These are phyloP conservation scores for Parascotia fuliginaria DNA, from an alignment of 2,888 invertebrate genomes.

Conservation along the genomic window DNA sequence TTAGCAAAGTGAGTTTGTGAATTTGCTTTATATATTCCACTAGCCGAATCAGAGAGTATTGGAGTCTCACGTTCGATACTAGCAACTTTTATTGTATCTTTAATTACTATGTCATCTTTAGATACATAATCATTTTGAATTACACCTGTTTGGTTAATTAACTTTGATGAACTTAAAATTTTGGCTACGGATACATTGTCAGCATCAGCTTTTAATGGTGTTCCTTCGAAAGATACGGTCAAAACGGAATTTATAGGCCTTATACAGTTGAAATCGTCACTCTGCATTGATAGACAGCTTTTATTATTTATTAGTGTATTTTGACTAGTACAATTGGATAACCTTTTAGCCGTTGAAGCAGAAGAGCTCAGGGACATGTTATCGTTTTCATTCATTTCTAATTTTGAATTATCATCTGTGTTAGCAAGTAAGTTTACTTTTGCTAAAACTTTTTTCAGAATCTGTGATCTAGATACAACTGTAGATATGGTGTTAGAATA, in stretches of 20 bases:
- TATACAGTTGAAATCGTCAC: conserved; percentile 29
- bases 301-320: conserved; percentile 52
- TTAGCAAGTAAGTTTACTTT: conserved; percentile 58
- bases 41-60: conserved; percentile 19
- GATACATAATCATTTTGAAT: conserved; percentile 41
- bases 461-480: conserved; percentile 46
- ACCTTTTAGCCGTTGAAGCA: conserved; percentile 38
- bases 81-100: conserved; percentile 18
- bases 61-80: conserved; percentile 32
- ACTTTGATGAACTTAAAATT: conserved; percentile 37
- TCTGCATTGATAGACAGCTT: conserved; percentile 39
- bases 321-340: conserved; percentile 52
- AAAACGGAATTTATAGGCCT: conserved; percentile 35
- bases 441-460: conserved; percentile 55
- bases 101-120: conserved; percentile 20
- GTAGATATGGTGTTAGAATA: conserved; percentile 45
- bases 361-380: conserved; percentile 37
- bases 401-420: conserved; percentile 16
- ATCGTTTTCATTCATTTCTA: conserved; percentile 27
- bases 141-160: neutral
- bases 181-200: conserved; percentile 62
- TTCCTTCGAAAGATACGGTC: conserved; percentile 25
- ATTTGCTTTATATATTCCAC: conserved; percentile 4
- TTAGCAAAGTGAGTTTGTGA: conserved; percentile 2
- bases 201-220: conserved; percentile 52